Base-by-base conservation (phyloP, 1,140 invertebrate genomes). In the Lutraria rhynchaena region DNA sequence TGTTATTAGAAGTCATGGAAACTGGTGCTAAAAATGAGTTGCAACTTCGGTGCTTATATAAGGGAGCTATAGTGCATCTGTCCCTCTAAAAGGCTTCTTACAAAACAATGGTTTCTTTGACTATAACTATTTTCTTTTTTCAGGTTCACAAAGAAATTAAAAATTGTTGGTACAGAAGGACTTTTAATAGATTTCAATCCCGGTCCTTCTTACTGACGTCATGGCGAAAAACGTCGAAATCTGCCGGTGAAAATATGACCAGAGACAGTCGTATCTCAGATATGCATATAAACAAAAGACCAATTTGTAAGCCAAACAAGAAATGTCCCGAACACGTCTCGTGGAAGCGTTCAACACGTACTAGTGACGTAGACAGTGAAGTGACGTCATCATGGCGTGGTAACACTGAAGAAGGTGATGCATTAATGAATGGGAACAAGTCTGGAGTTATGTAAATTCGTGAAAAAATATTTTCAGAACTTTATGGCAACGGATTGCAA, bases 71-170 rank as follows among this genome's bases (percentile, higher is more conserved):
- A n/a, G n/a, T n/a, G n/a, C n/a, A n/a, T n/a, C n/a, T n/a, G n/a
- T n/a, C n/a, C n/a, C n/a, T n/a, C n/a, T n/a, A n/a, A n/a, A n/a
- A n/a, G n/a, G n/a, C n/a, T n/a, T n/a, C n/a, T n/a, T n/a, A n/a
- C n/a, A n/a, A n/a, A n/a, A n/a, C n/a, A n/a, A n/a, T n/a, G n/a
- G n/a, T n/a, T n/a, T n/a, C n/a, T n/a, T n/a, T n/a, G n/a, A n/a
- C n/a, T n/a, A n/a, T n/a, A n/a, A n/a, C n/a, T n/a, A n/a, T n/a
- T n/a, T 41, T 41, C 37, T 41, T 63, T 22, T 31, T 31, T 17
- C 95, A 96, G 51, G 86, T 87, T 15, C 84, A 82, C 41, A 82
- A 70, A 55, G 86, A 87, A 75, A 63, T 87, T 0, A 77, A 70
- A 29, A 82, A 84, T 49, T 83, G 63, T 31, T 86, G 85, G 85